Percentiles rank a stretch among this genome's conserved stretches.
Evolutionary conservation across 2,113 vertebrate genomes (phyloP).

Genomic region (Porphyrio hochstetteri): DNA sequence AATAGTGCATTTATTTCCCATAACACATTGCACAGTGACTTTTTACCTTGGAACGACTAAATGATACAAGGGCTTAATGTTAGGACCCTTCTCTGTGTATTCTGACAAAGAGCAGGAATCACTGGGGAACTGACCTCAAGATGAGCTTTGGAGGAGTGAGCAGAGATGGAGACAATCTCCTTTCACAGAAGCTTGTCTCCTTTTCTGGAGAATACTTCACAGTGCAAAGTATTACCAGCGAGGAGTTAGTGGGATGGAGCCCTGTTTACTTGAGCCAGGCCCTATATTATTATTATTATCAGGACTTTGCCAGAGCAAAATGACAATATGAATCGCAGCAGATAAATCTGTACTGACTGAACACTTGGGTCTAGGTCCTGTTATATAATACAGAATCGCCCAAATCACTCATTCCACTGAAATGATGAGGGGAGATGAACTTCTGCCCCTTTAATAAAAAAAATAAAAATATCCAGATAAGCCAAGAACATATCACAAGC

Average conservation of each 20-base stretch:
- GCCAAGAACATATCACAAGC: background rate
- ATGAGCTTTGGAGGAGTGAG: background rate
- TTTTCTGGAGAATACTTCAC: background rate
- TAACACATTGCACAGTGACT: background rate
- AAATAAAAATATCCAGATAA: background rate
- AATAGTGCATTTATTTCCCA: background rate
- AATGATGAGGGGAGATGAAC: background rate
- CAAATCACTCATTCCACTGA: background rate
- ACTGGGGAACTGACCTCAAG: background rate
- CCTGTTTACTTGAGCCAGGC: background rate
- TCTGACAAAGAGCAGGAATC: background rate
- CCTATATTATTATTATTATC: background rate
- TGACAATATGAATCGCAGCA: background rate
- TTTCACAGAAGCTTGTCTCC: background rate
- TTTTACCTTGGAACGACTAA: background rate
- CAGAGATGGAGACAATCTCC: background rate
- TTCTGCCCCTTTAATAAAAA: background rate
- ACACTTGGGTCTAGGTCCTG: background rate
- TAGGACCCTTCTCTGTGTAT: background rate
- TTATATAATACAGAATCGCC: background rate
- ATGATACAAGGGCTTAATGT: background rate
- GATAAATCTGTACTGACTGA: background rate
- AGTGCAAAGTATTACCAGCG: background rate
- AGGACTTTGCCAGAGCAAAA: background rate
- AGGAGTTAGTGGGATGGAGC: background rate